Conservation (phyloP, 2,113 vertebrate species). For the Mustelus asterias region DNA sequence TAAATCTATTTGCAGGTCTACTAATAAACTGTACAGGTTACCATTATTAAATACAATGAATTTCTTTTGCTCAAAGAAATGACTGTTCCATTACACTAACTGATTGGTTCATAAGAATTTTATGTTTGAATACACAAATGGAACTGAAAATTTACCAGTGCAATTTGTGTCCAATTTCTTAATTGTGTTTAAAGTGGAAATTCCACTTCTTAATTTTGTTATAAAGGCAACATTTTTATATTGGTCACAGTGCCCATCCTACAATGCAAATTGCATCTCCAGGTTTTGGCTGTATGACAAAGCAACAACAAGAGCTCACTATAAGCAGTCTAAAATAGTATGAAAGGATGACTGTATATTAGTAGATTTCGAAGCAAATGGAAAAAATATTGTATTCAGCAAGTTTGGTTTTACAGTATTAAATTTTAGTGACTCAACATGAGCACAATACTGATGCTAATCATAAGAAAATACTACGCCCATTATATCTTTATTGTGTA, state of each 20-base stretch:
- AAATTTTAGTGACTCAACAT: neutral
- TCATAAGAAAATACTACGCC: constrained; percentile 16
- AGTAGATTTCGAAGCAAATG: neutral
- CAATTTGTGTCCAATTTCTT: neutral
- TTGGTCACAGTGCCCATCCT: neutral
- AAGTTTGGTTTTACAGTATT: neutral
- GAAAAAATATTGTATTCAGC: neutral
- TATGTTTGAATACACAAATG: too few relatives aligned
- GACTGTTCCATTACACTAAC: too few relatives aligned
- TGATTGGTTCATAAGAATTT: too few relatives aligned
- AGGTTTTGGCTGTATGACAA: neutral
- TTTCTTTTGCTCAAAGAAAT: too few relatives aligned
- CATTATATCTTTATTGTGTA: constrained; percentile 30
- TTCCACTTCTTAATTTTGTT: neutral
- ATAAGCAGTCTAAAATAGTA: neutral
- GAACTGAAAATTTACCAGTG: neutral
- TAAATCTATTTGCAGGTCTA: too few relatives aligned
- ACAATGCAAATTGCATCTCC: neutral
- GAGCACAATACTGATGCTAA: constrained; percentile 20
- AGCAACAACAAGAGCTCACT: neutral
- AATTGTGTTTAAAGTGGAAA: neutral
- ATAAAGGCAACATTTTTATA: neutral
- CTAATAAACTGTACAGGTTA: too few relatives aligned
- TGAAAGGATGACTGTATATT: constrained; percentile 18
- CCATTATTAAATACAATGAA: too few relatives aligned